phyloP scores from a whole-genome alignment of 2,888 invertebrate species.

The Eumerus sabulonum region DNA sequence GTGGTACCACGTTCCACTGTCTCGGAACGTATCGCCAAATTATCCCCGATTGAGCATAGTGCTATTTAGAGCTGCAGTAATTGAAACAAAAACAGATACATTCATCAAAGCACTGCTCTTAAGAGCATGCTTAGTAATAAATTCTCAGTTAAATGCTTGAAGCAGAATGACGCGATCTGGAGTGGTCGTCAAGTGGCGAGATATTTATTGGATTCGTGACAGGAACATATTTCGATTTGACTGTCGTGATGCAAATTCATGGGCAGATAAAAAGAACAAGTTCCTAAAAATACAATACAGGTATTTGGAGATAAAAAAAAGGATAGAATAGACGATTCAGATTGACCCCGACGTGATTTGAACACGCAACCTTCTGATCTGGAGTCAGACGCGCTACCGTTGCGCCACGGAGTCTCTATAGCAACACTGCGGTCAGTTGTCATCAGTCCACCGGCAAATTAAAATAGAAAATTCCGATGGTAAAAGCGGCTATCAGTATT shows the following conservation, averaged over 20 bases:
- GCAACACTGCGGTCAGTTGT: slow-evolving; percentile 10
- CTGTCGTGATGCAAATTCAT: slow-evolving; percentile 40
- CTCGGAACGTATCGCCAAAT: background rate
- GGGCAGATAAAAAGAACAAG: no score
- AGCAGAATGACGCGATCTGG: slow-evolving; percentile 29
- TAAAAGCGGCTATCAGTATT: no score
- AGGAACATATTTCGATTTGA: slow-evolving; percentile 42
- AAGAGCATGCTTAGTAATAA: slow-evolving; percentile 48
- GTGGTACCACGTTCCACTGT: background rate
- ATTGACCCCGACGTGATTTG: slow-evolving; percentile 51
- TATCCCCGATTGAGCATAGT: background rate
- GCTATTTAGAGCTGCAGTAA: background rate
- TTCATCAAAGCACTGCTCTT: slow-evolving; percentile 41
- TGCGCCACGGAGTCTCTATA: slow-evolving; percentile 63
- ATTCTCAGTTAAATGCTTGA: slow-evolving; percentile 18
- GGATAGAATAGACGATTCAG: slow-evolving; percentile 12
- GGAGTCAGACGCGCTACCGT: slow-evolving; percentile 69
- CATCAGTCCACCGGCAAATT: background rate
- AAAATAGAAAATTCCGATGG: background rate
- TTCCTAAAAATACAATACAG: background rate
- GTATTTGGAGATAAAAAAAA: background rate
- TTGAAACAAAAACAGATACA: background rate
- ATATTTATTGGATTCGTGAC: slow-evolving; percentile 53
- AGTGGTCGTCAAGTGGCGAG: slow-evolving; percentile 30
- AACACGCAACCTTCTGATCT: slow-evolving; percentile 69